Percentiles rank a stretch among this genome's conserved stretches.
Conservation (phyloP, 2,888 invertebrate species). For the Leptogaster cylindrica region DNA sequence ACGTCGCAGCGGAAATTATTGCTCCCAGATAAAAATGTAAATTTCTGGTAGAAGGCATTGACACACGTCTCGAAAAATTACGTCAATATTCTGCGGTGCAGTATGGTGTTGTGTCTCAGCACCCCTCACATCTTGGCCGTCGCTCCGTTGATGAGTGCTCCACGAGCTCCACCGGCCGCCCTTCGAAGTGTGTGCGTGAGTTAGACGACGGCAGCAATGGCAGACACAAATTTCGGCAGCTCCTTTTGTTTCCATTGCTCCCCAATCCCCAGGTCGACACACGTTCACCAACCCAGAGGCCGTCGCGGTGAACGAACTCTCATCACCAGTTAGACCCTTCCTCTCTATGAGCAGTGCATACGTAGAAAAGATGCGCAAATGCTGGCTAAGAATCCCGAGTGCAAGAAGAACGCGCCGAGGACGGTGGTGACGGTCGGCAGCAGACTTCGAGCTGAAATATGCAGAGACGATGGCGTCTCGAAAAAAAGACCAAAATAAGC, state of each 20-base stretch:
- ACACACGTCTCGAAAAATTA: constrained; percentile 1
- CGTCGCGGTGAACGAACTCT: constrained; percentile 36
- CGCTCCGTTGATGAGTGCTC: no score
- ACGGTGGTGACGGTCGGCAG: not conserved
- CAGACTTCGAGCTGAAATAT: constrained; percentile 10
- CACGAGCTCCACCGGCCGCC: not conserved
- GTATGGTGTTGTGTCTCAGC: no score
- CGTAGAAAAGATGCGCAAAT: constrained; percentile 36
- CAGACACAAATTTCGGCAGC: constrained; percentile 39
- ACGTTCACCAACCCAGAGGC: constrained; percentile 7
- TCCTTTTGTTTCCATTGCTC: constrained; percentile 37
- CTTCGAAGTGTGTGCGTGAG: constrained; percentile 15
- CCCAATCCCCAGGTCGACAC: constrained; percentile 36
- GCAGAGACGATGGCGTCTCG: constrained; percentile 21
- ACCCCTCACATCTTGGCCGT: no score
- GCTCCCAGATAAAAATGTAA: constrained; percentile 5
- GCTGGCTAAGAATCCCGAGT: constrained; percentile 8
- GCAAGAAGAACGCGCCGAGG: constrained; percentile 7
- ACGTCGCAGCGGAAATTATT: not conserved
- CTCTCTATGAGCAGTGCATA: constrained; percentile 12
- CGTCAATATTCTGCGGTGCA: no score
- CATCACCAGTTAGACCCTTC: constrained; percentile 32
- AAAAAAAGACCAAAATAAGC: constrained; percentile 17
- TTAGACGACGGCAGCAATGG: not conserved
- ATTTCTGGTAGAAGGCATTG: constrained; percentile 10